Conservation (phyloP, 1,140 invertebrate species). For the Monomorium pharaonis region DNA sequence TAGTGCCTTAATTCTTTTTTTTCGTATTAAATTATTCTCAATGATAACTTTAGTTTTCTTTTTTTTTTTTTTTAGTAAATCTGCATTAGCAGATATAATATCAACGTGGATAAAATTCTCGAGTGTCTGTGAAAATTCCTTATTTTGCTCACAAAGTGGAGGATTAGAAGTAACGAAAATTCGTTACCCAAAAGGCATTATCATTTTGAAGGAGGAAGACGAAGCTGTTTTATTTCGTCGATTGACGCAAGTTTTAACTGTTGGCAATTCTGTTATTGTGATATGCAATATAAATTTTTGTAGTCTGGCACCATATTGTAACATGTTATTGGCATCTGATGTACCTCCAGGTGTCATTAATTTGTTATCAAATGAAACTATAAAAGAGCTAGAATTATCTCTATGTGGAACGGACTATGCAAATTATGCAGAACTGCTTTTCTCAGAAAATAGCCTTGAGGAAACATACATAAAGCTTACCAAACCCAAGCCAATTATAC, state of each 20-base stretch:
- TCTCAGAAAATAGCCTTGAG: background rate
- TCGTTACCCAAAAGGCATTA: background rate
- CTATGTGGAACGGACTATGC: background rate
- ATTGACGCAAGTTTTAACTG: slow-evolving; percentile 6
- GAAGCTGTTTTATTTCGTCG: background rate
- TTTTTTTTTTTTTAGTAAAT: background rate
- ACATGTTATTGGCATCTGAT: background rate
- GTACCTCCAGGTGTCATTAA: slow-evolving; percentile 32
- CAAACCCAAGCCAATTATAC: background rate
- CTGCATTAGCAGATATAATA: background rate
- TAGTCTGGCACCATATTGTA: slow-evolving; percentile 9
- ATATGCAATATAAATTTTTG: background rate
- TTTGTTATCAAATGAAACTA: background rate
- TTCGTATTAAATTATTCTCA: background rate
- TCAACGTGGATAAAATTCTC: background rate
- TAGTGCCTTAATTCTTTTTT: background rate
- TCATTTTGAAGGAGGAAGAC: background rate
- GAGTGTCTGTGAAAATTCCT: background rate
- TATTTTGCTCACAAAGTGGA: background rate
- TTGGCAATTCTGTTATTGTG: slow-evolving; percentile 27
- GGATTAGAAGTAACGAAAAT: slow-evolving; percentile 2
- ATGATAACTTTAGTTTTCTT: background rate
- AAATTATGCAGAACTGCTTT: background rate
- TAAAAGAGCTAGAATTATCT: background rate
- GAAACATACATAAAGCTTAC: background rate